Base-by-base conservation (phyloP, 2,113 vertebrate genomes). In the Callithrix jacchus region DNA sequence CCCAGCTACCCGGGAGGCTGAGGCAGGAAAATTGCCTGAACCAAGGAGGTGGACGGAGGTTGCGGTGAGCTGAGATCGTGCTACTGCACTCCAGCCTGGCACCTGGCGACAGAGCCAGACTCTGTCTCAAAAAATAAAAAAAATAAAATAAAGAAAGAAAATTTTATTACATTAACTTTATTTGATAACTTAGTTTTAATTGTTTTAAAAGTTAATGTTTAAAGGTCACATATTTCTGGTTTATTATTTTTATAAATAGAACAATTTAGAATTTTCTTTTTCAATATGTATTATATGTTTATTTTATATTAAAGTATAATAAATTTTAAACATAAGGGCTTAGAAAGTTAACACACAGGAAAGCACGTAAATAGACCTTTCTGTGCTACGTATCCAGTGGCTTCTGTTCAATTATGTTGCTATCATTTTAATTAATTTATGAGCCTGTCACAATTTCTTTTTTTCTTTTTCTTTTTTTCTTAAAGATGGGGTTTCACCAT, bases 201-300 rank as follows among this genome's bases (percentile, higher is more conserved):
- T 54, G 56, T 66, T 95, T 97, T 40, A 56, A 70, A 95, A 96
- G 23, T 54, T 81, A 86, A 96, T 88, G 30, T 13, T 64, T 74
- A 74, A 88, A 58, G 13, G 35, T 8, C n/a, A 42, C 42, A 5
- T 7, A 66, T 42, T 52, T 83, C 23, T 25, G 70, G 16, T 40
- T 93, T 70, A 32, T 47, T 71, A 64, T 52, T 93, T 91, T 88
- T 40, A 42, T 56, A 90, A 85, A 40, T 2, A 49, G 17, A 42
- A 16, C 10, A n/a, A 8, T 45, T 87, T 49, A 35, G 45, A n/a
- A 11, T 64, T 95, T 71, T 84, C 42, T 92, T 71, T 35, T 84
- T 61, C 3, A 20, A 73, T 70, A 27, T 73, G 14, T 85, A 45
- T 85, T 64, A 71, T 68, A n/a, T 68, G 27, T 64, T 47, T 40